Percentiles rank a stretch among this genome's conserved stretches.
These are phyloP conservation scores for Phaethon lepturus DNA, from an alignment of 2,113 vertebrate genomes.

Conservation along the genomic window DNA sequence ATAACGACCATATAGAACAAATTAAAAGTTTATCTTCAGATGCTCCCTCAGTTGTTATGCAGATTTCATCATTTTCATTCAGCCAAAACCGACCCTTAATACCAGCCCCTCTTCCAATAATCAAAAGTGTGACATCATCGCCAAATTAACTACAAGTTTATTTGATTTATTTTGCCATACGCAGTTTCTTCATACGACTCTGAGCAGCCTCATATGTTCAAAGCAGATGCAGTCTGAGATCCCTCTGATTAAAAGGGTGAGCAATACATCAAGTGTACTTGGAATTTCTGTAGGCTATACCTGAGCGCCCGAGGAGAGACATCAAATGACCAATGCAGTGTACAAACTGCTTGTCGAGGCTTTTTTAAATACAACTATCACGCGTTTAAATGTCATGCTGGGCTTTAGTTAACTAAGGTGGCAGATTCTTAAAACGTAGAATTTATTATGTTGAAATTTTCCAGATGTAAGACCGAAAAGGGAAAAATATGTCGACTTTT, in stretches of 20 bases:
- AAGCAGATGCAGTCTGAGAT: background rate
- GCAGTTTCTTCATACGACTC: background rate
- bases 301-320: slow-evolving; percentile 54
- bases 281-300: slow-evolving; percentile 64
- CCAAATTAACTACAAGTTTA: slow-evolving; percentile 19
- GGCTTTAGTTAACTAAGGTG: slow-evolving; percentile 76
- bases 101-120: background rate
- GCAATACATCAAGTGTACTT: slow-evolving; percentile 65
- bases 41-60: slow-evolving; percentile 76
- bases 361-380: slow-evolving; percentile 73
- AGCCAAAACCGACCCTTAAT: background rate
- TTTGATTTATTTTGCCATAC: background rate
- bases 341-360: slow-evolving; percentile 73
- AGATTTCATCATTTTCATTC: slow-evolving; percentile 41
- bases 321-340: slow-evolving; percentile 43
- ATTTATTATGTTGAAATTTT: slow-evolving; percentile 75
- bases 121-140: background rate
- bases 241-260: slow-evolving; percentile 64
- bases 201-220: background rate
- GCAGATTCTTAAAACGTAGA: slow-evolving; percentile 72
- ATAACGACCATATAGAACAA: slow-evolving; percentile 73
- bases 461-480: slow-evolving; percentile 65
- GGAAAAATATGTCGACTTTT: slow-evolving; percentile 76
- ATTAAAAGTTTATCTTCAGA: slow-evolving; percentile 82
- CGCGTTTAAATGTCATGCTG: slow-evolving; percentile 76